These are phyloP conservation scores for Bombus waltoni DNA, from an alignment of 1,140 invertebrate species.

Conservation along the genomic window DNA sequence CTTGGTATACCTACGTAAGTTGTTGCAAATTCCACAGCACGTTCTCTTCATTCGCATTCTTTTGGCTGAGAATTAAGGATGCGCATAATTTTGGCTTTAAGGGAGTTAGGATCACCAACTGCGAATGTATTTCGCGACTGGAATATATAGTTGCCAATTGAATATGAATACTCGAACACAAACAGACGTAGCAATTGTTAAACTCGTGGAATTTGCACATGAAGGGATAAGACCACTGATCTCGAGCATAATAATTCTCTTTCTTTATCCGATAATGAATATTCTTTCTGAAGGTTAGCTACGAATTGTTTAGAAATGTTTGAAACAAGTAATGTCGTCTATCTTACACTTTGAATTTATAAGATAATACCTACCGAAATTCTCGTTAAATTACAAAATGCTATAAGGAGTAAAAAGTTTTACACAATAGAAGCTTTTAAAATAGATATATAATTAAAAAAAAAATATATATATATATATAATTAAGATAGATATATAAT, in stretches of 20 bases:
- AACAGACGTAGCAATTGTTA: not conserved
- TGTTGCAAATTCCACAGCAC: not conserved
- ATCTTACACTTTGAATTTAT: too few species aligned
- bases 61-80: constrained; percentile 1
- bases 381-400: too few species aligned
- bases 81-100: constrained; percentile 3
- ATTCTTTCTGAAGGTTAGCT: not conserved
- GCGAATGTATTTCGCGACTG: not conserved
- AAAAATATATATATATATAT: too few species aligned
- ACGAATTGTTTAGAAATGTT: not conserved
- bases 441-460: too few species aligned
- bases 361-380: too few species aligned
- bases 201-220: not conserved
- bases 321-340: not conserved
- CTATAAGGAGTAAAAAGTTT: too few species aligned
- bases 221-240: constrained; percentile 6
- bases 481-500: too few species aligned
- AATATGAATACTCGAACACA: constrained; percentile 17
- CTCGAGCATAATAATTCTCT: not conserved
- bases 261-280: not conserved
- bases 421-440: too few species aligned
- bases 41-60: not conserved
- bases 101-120: not conserved
- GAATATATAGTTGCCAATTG: not conserved
- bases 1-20: not conserved